These are phyloP conservation scores for Spisula subtruncata DNA, from an alignment of 2,888 invertebrate genomes.

Conservation along the genomic window DNA sequence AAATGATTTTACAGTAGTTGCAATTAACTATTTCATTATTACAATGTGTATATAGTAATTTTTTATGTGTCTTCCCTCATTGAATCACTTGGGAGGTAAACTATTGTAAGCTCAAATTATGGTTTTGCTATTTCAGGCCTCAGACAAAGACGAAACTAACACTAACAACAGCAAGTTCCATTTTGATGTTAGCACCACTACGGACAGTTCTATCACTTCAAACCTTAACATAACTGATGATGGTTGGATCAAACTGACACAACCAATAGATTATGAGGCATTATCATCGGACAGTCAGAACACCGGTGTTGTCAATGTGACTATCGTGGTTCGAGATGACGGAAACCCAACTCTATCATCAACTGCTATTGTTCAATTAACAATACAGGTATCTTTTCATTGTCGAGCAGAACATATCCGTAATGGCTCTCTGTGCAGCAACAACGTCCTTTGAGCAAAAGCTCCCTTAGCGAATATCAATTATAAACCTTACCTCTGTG, in stretches of 20 bases:
- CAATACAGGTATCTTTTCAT: constrained; percentile 58
- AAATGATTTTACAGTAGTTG: no score
- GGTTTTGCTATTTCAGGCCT: constrained; percentile 47
- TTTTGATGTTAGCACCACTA: constrained; percentile 33
- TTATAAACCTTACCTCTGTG: no score
- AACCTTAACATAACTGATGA: constrained; percentile 42
- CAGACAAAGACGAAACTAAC: constrained; percentile 37
- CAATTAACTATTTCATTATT: no score
- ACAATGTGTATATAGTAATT: no score
- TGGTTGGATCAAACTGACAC: constrained; percentile 22
- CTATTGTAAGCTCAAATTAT: not conserved
- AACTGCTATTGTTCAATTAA: constrained; percentile 30
- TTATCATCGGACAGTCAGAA: not conserved
- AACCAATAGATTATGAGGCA: constrained; percentile 54
- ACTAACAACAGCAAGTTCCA: constrained; percentile 53
- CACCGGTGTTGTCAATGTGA: constrained; percentile 46
- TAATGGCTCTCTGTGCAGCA: no score
- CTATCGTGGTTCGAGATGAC: constrained; percentile 40
- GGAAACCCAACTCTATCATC: constrained; percentile 40
- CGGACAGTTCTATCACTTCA: constrained; percentile 19
- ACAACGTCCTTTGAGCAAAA: no score
- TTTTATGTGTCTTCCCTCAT: no score
- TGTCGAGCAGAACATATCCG: no score
- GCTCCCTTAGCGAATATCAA: no score
- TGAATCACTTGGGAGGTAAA: no score